phyloP scores from a whole-genome alignment of 2,797 vertebrate species.

The Microctenopoma lineatum region DNA sequence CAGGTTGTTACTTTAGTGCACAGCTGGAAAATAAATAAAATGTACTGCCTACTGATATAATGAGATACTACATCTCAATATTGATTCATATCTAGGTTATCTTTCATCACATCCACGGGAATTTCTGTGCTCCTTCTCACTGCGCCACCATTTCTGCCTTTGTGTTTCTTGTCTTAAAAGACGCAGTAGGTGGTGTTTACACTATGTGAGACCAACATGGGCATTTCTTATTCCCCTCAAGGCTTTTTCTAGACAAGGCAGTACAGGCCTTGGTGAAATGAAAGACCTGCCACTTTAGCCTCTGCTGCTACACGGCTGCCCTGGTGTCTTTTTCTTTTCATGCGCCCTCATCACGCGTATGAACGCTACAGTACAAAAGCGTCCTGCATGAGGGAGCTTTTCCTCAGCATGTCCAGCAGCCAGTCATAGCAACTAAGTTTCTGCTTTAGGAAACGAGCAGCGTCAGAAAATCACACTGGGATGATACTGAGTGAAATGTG shows the following conservation, averaged over 20 bases:
- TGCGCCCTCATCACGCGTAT: constrained; percentile 47
- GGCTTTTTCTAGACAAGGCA: constrained; percentile 64
- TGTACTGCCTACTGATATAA: constrained; percentile 40
- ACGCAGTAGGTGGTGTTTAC: constrained; percentile 36
- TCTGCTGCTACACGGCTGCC: constrained; percentile 56
- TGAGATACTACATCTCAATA: constrained; percentile 46
- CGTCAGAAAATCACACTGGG: constrained; percentile 36
- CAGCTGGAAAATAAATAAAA: constrained; percentile 17
- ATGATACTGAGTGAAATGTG: constrained; percentile 32
- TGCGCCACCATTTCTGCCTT: constrained; percentile 37
- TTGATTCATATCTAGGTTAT: constrained; percentile 49
- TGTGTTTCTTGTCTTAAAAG: constrained; percentile 31
- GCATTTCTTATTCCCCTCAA: constrained; percentile 35
- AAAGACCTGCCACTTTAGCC: constrained; percentile 64
- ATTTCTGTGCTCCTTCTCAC: constrained; percentile 23
- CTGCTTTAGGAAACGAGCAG: constrained; percentile 52
- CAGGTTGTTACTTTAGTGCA: constrained; percentile 28
- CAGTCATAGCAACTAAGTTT: constrained; percentile 24
- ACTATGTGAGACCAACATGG: constrained; percentile 44
- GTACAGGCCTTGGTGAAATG: constrained; percentile 61
- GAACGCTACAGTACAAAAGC: constrained; percentile 56
- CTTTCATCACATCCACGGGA: constrained; percentile 42
- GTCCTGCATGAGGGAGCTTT: constrained; percentile 32
- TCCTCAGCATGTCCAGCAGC: constrained; percentile 32
- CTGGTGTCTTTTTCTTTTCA: constrained; percentile 59